Percentiles rank a stretch among this genome's conserved stretches.
Conservation (phyloP, 2,113 vertebrate genomes). For the Actenoides lindsayi region DNA sequence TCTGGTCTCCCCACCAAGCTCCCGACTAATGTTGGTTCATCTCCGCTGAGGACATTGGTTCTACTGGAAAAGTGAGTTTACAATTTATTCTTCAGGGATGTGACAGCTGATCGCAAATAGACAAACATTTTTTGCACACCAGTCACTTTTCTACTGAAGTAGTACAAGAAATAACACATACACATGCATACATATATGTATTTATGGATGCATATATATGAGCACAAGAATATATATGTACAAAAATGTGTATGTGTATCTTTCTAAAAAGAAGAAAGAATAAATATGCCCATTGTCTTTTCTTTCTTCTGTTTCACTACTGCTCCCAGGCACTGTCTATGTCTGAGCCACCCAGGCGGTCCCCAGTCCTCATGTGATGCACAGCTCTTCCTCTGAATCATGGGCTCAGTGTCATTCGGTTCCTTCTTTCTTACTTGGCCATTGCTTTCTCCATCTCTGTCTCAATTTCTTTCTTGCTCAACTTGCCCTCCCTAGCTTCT, state of each 20-base stretch:
- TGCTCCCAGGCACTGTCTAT: neutral
- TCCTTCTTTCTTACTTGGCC: neutral
- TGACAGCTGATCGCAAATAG: constrained; percentile 1
- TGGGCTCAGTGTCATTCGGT: neutral
- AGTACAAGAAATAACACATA: neutral
- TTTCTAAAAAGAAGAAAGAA: neutral
- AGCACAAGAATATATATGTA: neutral
- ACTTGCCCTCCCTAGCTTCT: neutral
- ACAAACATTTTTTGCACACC: neutral
- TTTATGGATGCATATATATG: neutral
- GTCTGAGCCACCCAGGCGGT: neutral
- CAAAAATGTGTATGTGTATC: neutral
- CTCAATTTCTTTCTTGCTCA: constrained; percentile 1
- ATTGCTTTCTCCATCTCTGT: constrained; percentile 19
- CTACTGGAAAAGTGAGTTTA: constrained; percentile 30
- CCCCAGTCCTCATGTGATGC: neutral
- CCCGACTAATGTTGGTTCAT: constrained; percentile 1
- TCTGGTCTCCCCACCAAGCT: constrained; percentile 22
- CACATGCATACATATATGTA: neutral
- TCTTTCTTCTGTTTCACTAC: neutral
- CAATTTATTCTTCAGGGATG: neutral
- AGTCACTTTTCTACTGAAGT: neutral
- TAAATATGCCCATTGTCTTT: neutral
- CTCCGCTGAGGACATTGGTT: neutral
- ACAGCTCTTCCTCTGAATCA: neutral